Base-by-base conservation (phyloP, 2,113 vertebrate species). In the Neogale vison region DNA sequence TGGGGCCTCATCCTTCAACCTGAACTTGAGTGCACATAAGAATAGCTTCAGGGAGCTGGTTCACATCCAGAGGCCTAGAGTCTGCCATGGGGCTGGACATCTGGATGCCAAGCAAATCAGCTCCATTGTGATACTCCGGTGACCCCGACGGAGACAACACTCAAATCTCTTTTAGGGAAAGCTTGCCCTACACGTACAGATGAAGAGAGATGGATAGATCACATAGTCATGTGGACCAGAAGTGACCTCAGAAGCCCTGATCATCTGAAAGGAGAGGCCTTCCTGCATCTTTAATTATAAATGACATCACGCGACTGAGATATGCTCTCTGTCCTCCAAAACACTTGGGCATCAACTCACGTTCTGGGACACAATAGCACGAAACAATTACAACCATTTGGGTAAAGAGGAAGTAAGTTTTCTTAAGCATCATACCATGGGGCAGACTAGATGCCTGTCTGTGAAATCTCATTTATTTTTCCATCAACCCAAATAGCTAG, bases 181-280 rank as follows among this genome's bases (percentile, higher is more conserved):
- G 31, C 23, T 52, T 63, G 17, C 10, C 26, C 23, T n/a, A 0
- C 8, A 0, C 21, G 36, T 45, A 61, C 14, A 21, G 31, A 47
- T 39, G 17, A 72, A 88, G 63, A 65, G 21, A 36, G 82, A 31
- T 6, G 67, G 26, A 13, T 39, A 9, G 36, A 24, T n/a, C 47
- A 42, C 0, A 7, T 6, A 7, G 45, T 36, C 50, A 24, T 0
- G 0, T 23, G 71, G 42, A 31, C 42, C 61, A 17, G 20, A 42
- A 50, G 36, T 0, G 26, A 57, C 69, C 61, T 31, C 42, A 20
- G 65, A 65, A 45, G 23, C 39, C 12, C 65, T 67, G 8, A 7
- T 55, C n/a, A 6, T 20, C 47, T 6, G 65, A 79, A 47, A 67
- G 39, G 34, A 14, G 61, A 52, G 39, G 1, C 42, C 63, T 84